These are phyloP conservation scores for Pseudorasbora parva DNA, from an alignment of 2,113 vertebrate genomes.

Conservation along the genomic window DNA sequence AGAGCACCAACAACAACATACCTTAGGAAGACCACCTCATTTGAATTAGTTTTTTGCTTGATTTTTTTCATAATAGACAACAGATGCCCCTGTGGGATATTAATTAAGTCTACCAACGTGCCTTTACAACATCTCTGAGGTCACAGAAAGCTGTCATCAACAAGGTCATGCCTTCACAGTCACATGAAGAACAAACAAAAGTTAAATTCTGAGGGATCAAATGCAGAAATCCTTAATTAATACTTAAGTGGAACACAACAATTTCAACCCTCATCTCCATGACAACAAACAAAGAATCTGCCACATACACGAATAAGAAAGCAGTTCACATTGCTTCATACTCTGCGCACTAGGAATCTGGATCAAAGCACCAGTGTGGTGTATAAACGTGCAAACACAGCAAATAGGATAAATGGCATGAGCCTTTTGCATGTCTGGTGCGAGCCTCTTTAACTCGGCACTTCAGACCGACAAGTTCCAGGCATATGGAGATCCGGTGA, in stretches of 20 bases:
- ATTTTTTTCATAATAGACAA: neutral
- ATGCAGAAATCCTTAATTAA: constrained; percentile 40
- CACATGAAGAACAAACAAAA: neutral
- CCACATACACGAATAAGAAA: constrained; percentile 1
- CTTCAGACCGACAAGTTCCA: neutral
- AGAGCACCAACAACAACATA: neutral
- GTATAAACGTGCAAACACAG: neutral
- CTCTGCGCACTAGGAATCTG: neutral
- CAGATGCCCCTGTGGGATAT: neutral
- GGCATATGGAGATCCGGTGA: neutral
- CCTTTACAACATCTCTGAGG: constrained; percentile 2
- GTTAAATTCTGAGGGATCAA: neutral
- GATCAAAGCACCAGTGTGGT: neutral
- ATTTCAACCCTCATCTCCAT: constrained; percentile 45
- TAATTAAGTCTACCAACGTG: constrained; percentile 5
- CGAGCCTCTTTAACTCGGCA: neutral
- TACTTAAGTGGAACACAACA: constrained; percentile 39
- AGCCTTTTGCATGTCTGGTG: neutral
- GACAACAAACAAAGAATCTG: constrained; percentile 43
- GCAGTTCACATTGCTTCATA: constrained; percentile 17
- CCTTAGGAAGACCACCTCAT: neutral
- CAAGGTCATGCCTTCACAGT: neutral
- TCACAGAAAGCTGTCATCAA: neutral
- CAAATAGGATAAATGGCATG: constrained; percentile 3
- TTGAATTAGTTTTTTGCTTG: neutral